Evolutionary conservation across 2,113 vertebrate genomes (phyloP).

Genomic region (Tiliqua scincoides): DNA sequence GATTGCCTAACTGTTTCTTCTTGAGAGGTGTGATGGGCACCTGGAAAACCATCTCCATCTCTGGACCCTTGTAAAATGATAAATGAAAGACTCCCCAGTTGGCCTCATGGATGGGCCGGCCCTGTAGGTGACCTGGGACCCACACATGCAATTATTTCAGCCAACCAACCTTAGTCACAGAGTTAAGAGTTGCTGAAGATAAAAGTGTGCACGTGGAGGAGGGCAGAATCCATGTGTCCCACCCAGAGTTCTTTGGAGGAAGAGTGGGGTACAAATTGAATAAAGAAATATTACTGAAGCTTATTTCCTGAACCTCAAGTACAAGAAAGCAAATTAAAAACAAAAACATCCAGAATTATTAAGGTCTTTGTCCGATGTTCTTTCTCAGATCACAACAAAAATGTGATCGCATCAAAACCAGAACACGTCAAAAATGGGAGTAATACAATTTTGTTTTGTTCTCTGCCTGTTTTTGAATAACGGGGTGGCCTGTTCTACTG

Average conservation of each 20-base stretch:
- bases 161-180: neutral
- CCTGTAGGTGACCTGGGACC: no score
- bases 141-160: neutral
- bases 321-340: neutral
- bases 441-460: constrained; percentile 1
- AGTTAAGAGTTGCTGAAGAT: neutral
- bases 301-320: neutral
- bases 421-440: constrained; percentile 10
- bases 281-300: no score
- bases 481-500: no score
- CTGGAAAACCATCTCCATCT: neutral
- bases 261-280: neutral
- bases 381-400: no score
- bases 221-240: no score
- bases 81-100: no score
- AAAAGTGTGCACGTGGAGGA: neutral
- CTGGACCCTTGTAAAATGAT: no score
- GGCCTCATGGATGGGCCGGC: no score
- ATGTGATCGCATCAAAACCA: no score
- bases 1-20: neutral
- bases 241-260: no score
- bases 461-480: constrained; percentile 19
- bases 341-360: no score
- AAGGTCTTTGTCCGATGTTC: no score
- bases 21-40: neutral